These are phyloP conservation scores for Hoplodrina ambigua DNA, from an alignment of 2,888 invertebrate species.

Conservation along the genomic window DNA sequence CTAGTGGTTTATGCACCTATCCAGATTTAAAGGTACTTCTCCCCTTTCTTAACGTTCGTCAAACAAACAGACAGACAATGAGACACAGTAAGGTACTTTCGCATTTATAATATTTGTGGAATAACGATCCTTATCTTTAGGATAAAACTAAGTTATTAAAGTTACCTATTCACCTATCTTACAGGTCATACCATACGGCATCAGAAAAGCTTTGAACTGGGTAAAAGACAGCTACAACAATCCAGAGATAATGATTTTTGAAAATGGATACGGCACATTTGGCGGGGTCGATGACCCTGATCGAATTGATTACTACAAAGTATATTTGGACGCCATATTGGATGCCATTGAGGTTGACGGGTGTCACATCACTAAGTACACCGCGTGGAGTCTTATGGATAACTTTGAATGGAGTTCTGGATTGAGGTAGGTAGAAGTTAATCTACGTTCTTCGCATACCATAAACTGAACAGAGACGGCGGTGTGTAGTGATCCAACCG, in stretches of 20 bases:
- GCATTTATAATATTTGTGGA: no score
- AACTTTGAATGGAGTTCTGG: slow-evolving; percentile 82
- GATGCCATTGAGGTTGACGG: slow-evolving; percentile 77
- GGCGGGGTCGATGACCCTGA: slow-evolving; percentile 76
- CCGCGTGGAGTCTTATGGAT: slow-evolving; percentile 85
- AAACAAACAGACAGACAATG: no score
- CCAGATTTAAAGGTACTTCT: no score
- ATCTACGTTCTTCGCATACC: no score
- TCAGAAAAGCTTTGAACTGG: slow-evolving; percentile 88
- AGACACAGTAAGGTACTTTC: no score
- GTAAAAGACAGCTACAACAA: slow-evolving; percentile 89
- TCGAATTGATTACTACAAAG: slow-evolving; percentile 79
- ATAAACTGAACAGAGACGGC: no score
- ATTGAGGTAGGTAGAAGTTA: slow-evolving; percentile 52
- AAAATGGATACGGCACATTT: slow-evolving; percentile 90
- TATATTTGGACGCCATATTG: slow-evolving; percentile 75
- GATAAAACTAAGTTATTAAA: not conserved
- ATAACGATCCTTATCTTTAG: no score
- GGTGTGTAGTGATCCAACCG: no score
- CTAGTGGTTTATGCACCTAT: no score
- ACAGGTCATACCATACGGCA: slow-evolving; percentile 86
- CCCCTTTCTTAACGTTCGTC: no score
- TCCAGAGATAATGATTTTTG: slow-evolving; percentile 89
- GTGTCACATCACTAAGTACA: slow-evolving; percentile 76
- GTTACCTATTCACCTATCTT: slow-evolving; percentile 13